Percentiles rank a stretch among this genome's conserved stretches.
These are phyloP conservation scores for Alauda arvensis DNA, from an alignment of 2,797 vertebrate species.

Conservation along the genomic window DNA sequence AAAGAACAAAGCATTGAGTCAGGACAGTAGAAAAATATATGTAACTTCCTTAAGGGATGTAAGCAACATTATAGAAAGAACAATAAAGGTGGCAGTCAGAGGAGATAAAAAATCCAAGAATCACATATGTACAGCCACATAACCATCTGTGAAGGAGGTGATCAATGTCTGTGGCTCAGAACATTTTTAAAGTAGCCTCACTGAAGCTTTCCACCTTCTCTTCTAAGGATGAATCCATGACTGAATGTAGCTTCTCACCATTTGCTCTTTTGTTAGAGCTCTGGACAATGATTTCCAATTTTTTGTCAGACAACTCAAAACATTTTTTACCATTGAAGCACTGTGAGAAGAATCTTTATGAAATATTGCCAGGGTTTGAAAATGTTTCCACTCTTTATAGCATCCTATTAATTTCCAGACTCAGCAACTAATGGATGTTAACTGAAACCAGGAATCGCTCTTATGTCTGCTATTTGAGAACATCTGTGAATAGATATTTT, in stretches of 20 bases:
- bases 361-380: conserved; percentile 4
- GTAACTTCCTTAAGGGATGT: too few relatives aligned
- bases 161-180: neutral
- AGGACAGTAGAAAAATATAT: too few relatives aligned
- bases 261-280: neutral
- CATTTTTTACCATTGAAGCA: neutral
- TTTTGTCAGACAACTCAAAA: neutral
- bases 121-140: neutral
- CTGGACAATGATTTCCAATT: neutral
- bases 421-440: neutral
- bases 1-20: too few relatives aligned
- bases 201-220: neutral
- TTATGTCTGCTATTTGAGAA: neutral
- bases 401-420: conserved; percentile 7
- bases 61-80: too few relatives aligned
- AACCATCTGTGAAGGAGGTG: neutral
- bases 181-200: neutral
- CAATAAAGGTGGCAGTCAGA: too few relatives aligned
- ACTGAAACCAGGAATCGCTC: neutral
- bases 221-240: neutral
- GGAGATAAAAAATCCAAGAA: neutral
- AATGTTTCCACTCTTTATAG: neutral
- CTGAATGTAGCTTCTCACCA: neutral
- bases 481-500: conserved; percentile 45
- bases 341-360: neutral